Evolutionary conservation across 2,888 invertebrate species (phyloP).

Genomic region (Drosophila mettleri): DNA sequence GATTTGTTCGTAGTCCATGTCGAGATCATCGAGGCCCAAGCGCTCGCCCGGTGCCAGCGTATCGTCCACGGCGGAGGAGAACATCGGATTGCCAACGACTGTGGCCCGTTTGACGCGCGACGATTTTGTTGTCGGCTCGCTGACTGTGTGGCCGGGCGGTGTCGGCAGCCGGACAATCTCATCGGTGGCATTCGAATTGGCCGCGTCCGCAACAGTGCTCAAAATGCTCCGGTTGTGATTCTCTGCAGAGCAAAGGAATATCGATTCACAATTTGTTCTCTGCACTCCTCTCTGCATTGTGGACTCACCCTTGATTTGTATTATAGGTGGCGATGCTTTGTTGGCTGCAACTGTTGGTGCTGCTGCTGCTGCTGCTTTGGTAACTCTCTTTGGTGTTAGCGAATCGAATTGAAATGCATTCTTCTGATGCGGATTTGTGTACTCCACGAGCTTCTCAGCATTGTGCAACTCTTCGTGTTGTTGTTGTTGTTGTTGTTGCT

Average conservation of each 20-base stretch:
- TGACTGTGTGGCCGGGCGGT: conserved; percentile 41
- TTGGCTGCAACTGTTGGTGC: conserved; percentile 11
- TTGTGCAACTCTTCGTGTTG: conserved; percentile 83
- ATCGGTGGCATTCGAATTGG: conserved; percentile 72
- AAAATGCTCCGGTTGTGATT: conserved; percentile 74
- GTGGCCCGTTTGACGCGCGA: conserved; percentile 91
- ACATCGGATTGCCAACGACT: conserved; percentile 95
- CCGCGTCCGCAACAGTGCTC: conserved; percentile 68
- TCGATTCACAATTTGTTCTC: background rate
- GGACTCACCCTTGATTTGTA: conserved; percentile 59
- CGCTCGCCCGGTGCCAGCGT: conserved; percentile 87
- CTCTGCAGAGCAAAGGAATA: conserved; percentile 35
- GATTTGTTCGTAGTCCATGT: conserved; percentile 98
- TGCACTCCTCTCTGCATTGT: background rate
- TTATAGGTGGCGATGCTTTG: conserved; percentile 47
- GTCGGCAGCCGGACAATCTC: conserved; percentile 67
- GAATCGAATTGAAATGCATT: conserved; percentile 85
- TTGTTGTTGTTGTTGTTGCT: conserved; percentile 54
- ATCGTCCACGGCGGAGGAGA: conserved; percentile 87
- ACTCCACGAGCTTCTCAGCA: conserved; percentile 84
- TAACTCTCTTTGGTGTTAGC: conserved; percentile 84
- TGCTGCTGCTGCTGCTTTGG: conserved; percentile 60
- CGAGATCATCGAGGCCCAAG: conserved; percentile 92
- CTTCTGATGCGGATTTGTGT: conserved; percentile 83
- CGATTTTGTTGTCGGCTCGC: conserved; percentile 74